A percentile compares a stretch with the other conserved stretches of the same genome.
Evolutionary conservation across 2,797 vertebrate species (phyloP).

Genomic region (Falco peregrinus): DNA sequence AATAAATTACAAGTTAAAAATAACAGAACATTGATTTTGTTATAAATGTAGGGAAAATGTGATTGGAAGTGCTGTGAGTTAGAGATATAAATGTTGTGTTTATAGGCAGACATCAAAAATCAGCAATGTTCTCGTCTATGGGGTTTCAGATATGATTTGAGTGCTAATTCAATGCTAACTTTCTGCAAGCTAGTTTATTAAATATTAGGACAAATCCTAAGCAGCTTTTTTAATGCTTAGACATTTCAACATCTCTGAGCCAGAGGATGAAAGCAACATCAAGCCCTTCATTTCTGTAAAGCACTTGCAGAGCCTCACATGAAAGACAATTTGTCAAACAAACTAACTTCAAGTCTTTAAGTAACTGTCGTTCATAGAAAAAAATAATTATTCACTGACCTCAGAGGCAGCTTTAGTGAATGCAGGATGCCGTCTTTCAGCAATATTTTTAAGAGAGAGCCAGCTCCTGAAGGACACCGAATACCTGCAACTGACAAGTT

Average conservation of each 20-base stretch:
- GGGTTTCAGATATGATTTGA: not conserved
- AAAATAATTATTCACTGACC: not conserved
- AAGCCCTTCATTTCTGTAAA: not conserved
- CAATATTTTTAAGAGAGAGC: not conserved
- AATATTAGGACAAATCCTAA: not conserved
- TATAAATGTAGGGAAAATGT: not conserved
- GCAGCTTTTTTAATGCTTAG: not conserved
- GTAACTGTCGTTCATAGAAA: not conserved
- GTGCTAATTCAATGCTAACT: not conserved
- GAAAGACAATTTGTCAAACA: not conserved
- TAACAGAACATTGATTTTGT: not conserved
- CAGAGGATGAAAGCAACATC: not conserved
- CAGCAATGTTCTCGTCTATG: not conserved
- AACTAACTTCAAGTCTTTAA: not conserved
- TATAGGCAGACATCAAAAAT: not conserved
- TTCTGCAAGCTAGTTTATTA: not conserved
- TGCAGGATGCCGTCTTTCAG: not conserved
- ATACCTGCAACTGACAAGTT: not conserved
- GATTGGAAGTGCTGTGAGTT: not conserved
- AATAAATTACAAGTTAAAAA: not conserved
- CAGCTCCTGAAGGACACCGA: not conserved
- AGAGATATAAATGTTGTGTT: not conserved
- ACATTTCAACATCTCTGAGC: not conserved
- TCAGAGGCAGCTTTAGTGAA: not conserved
- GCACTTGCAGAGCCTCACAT: not conserved